These are phyloP conservation scores for Sitobion miscanthi DNA, from an alignment of 1,140 invertebrate genomes.

Conservation along the genomic window DNA sequence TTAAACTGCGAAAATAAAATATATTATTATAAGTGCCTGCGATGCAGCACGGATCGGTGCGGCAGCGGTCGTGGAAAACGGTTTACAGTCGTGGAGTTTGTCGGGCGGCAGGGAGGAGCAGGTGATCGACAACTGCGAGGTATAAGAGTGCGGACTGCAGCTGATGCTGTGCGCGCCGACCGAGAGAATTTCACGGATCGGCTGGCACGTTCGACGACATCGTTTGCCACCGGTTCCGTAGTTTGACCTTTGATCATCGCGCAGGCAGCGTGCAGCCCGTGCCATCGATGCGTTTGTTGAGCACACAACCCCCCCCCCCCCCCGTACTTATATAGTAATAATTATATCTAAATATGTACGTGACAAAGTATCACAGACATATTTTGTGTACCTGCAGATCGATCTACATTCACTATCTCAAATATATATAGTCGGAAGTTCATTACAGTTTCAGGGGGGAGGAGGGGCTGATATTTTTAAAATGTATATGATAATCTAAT, in stretches of 20 bases:
- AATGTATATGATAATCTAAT: neutral
- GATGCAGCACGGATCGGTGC: neutral
- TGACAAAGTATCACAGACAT: neutral
- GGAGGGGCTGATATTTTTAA: neutral
- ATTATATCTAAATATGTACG: neutral
- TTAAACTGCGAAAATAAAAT: neutral
- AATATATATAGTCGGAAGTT: neutral
- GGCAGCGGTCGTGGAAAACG: neutral
- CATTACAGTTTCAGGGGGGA: neutral
- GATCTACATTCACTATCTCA: neutral
- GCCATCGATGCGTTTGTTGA: neutral
- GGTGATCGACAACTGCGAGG: neutral
- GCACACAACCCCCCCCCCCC: neutral
- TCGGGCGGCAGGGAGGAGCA: neutral
- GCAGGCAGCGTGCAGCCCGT: neutral
- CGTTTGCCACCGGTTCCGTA: conserved; percentile 28
- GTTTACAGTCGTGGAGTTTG: neutral
- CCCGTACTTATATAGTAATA: neutral
- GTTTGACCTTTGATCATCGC: conserved; percentile 19
- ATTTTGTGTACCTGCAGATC: neutral
- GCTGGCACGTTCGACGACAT: conserved; percentile 45
- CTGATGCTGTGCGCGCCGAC: neutral
- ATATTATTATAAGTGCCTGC: neutral
- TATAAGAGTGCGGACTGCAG: neutral
- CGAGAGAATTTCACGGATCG: conserved; percentile 44